Evolutionary conservation across 2,888 invertebrate species (phyloP), one percentile per base, ranked within the genome.

Genomic region (Conops quadrifasciatus): DNA sequence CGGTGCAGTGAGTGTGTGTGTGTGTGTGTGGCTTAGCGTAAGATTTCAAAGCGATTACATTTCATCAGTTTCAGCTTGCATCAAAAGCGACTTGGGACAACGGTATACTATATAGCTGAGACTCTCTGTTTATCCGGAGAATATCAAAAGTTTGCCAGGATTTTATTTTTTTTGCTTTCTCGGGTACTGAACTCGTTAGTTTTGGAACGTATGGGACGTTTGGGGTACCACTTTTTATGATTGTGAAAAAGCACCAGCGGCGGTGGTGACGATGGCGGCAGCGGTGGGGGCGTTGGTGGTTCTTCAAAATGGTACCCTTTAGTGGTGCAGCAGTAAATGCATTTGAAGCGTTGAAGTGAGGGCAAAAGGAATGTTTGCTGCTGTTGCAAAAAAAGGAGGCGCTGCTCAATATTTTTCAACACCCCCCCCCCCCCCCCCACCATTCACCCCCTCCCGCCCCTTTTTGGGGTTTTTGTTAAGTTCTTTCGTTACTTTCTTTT

Each of bases 61-160:
- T 56, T 56, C 21, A 26, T 13, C 56, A 56, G 56, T 21, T 56
- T 56, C 9, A n/a, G 26, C 21, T 36, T 36, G 15, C 19, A n/a
- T 36, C 7, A 21, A 21, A 45, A 13, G 24, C 15, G 21, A 45
- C 36, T 9, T 62, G 26, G 16, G 28, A 26, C n/a, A n/a, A n/a
- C n/a, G 43, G 16, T 28, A 62, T 21, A n/a, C 30, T 15, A 49
- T 51, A 51, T 30, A 56, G 58, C 58, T 58, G 43, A n/a, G 56
- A 58, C 67, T n/a, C n/a, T n/a, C n/a, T 45, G 56, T 67, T 67
- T 58, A 58, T 28, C 58, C 45, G 26, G 59, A 67, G 59, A 67
- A 58, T 45, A 58, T 62, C 30, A 64, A 64, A 64, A 63, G 36
- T 53, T 47, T 67, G 7, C 43, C 49, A 16, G 28, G 49, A 28